Conservation (phyloP, 2,888 invertebrate genomes). For the Agrenia bidenticulata region DNA sequence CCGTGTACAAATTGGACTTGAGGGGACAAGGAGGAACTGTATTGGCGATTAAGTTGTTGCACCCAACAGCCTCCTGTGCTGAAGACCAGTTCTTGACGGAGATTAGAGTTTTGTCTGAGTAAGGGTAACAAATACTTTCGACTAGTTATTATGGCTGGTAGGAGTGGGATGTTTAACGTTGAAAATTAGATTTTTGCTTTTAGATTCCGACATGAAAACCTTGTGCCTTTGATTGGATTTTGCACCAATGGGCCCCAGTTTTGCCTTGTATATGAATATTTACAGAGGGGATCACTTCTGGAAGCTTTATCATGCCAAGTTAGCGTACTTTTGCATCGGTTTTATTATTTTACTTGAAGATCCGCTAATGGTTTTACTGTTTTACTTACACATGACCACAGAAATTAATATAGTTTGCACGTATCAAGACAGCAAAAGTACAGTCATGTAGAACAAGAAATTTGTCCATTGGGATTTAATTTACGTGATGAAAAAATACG, state of each 20-base stretch:
- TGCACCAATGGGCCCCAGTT: constrained; percentile 68
- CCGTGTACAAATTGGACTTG: constrained; percentile 48
- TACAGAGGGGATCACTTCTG: constrained; percentile 72
- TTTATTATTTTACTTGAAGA: no score
- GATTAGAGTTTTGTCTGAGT: constrained; percentile 54
- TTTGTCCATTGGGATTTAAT: background rate
- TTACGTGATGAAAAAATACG: constrained; percentile 9
- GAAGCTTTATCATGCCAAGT: constrained; percentile 63
- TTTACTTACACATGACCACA: no score
- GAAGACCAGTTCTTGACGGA: constrained; percentile 50
- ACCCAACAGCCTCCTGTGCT: constrained; percentile 39
- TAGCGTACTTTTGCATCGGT: constrained; percentile 20
- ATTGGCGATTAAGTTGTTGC: constrained; percentile 48
- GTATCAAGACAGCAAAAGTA: no score
- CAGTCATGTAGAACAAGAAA: no score
- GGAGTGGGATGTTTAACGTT: no score
- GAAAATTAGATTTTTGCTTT: constrained; percentile 52
- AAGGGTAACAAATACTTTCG: constrained; percentile 1
- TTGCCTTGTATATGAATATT: constrained; percentile 75
- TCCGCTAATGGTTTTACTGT: no score
- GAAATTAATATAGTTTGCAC: no score
- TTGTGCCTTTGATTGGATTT: constrained; percentile 72
- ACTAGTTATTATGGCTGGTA: background rate
- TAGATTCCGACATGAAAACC: constrained; percentile 70
- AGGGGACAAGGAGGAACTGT: constrained; percentile 28